phyloP scores from a whole-genome alignment of 1,140 invertebrate species.

The Manduca sexta region DNA sequence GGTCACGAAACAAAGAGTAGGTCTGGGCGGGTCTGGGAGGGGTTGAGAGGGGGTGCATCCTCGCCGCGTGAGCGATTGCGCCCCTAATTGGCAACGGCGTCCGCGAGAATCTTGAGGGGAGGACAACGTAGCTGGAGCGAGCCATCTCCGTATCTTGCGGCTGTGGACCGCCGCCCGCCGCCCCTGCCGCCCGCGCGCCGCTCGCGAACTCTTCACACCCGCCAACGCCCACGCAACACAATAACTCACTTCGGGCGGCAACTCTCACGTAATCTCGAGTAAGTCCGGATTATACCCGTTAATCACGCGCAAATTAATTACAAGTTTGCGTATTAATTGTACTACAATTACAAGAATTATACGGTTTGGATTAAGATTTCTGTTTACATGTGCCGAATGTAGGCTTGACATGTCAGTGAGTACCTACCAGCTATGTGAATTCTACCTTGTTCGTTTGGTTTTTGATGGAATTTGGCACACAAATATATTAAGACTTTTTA shows the following conservation, averaged over 20 bases:
- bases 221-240: slow-evolving; percentile 45
- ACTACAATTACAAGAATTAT: slow-evolving; percentile 61
- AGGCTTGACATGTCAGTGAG: too few relatives aligned
- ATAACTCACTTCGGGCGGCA: slow-evolving; percentile 58
- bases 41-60: slow-evolving; percentile 29
- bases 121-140: slow-evolving; percentile 52
- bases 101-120: slow-evolving; percentile 73
- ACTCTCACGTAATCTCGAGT: slow-evolving; percentile 65
- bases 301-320: slow-evolving; percentile 72
- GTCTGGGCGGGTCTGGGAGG: slow-evolving; percentile 30
- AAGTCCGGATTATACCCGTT: slow-evolving; percentile 69
- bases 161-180: slow-evolving; percentile 24
- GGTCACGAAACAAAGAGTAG: slow-evolving; percentile 49
- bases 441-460: not conserved
- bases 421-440: not conserved
- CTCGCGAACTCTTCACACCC: slow-evolving; percentile 10
- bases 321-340: slow-evolving; percentile 71
- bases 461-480: too few relatives aligned
- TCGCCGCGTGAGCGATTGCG: slow-evolving; percentile 72
- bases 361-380: slow-evolving; percentile 27
- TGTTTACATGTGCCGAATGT: not conserved
- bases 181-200: slow-evolving; percentile 16
- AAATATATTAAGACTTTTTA: too few relatives aligned
- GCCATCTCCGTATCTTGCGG: slow-evolving; percentile 46
- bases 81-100: slow-evolving; percentile 73